Percentiles rank a stretch among this genome's conserved stretches.
Evolutionary conservation across 2,113 vertebrate species (phyloP).

Genomic region (Chloebia gouldiae): DNA sequence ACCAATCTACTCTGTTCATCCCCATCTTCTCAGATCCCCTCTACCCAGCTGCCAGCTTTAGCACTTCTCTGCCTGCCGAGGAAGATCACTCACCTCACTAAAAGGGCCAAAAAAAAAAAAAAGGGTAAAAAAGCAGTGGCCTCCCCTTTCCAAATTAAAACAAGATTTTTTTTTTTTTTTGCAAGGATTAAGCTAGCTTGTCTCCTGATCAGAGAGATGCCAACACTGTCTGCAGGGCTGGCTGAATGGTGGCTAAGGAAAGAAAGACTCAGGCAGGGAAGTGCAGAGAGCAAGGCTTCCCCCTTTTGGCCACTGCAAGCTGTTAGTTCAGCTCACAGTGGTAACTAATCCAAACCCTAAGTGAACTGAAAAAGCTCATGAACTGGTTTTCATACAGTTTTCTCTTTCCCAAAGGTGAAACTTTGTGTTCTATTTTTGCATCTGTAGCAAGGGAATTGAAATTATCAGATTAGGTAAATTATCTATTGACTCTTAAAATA

Average conservation of each 20-base stretch:
- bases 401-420: not conserved
- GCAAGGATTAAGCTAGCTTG: not conserved
- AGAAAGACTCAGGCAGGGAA: not conserved
- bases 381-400: not conserved
- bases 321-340: not conserved
- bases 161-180: not conserved
- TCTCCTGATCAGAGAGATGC: not conserved
- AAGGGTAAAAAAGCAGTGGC: not conserved
- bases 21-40: not conserved
- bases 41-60: not conserved
- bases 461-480: not conserved
- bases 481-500: not conserved
- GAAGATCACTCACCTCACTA: not conserved
- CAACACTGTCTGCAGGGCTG: not conserved
- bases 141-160: not conserved
- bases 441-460: not conserved
- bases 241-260: not conserved
- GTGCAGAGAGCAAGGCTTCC: constrained; percentile 41
- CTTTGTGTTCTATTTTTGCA: not conserved
- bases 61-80: not conserved
- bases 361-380: not conserved
- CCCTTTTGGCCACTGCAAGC: constrained; percentile 33
- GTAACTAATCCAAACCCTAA: not conserved
- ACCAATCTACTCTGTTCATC: not conserved
- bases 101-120: not conserved